A percentile compares a stretch with the other conserved stretches of the same genome.
These are phyloP conservation scores for Hephaestus fuliginosus DNA, from an alignment of 2,797 vertebrate genomes.

Conservation along the genomic window DNA sequence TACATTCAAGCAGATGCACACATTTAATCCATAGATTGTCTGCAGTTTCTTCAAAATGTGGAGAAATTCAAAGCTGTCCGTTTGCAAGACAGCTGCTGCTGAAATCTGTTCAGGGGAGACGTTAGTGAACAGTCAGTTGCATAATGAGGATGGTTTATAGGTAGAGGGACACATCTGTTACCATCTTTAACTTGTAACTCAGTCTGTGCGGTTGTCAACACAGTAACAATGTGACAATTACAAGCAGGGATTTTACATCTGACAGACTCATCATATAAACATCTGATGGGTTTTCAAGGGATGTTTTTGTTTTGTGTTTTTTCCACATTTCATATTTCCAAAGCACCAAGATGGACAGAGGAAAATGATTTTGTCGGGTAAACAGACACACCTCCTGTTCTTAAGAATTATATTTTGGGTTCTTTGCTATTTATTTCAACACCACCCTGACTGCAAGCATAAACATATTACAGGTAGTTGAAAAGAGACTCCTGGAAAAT, in stretches of 20 bases:
- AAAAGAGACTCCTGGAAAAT: neutral
- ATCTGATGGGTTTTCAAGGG: conserved; percentile 46
- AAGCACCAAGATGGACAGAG: conserved; percentile 18
- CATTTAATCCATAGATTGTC: neutral
- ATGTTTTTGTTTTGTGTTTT: neutral
- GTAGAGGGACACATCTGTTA: conserved; percentile 38
- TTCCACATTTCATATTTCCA: too few species aligned
- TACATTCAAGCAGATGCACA: neutral
- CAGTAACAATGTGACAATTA: conserved; percentile 40
- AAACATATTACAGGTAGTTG: conserved; percentile 12
- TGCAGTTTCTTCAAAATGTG: neutral
- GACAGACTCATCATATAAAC: conserved; percentile 45
- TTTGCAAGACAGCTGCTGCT: neutral
- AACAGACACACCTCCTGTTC: neutral
- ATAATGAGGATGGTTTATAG: conserved; percentile 4
- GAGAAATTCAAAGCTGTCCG: conserved; percentile 9
- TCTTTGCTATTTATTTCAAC: conserved; percentile 18
- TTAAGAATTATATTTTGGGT: neutral
- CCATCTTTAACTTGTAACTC: conserved; percentile 26
- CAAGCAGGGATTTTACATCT: conserved; percentile 33
- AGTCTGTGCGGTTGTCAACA: conserved; percentile 29
- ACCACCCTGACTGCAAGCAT: neutral
- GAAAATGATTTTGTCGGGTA: conserved; percentile 14
- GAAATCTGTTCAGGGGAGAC: neutral
- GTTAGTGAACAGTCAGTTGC: neutral